Evolutionary conservation across 2,113 vertebrate species (phyloP).

Genomic region (Empidonax alnorum): DNA sequence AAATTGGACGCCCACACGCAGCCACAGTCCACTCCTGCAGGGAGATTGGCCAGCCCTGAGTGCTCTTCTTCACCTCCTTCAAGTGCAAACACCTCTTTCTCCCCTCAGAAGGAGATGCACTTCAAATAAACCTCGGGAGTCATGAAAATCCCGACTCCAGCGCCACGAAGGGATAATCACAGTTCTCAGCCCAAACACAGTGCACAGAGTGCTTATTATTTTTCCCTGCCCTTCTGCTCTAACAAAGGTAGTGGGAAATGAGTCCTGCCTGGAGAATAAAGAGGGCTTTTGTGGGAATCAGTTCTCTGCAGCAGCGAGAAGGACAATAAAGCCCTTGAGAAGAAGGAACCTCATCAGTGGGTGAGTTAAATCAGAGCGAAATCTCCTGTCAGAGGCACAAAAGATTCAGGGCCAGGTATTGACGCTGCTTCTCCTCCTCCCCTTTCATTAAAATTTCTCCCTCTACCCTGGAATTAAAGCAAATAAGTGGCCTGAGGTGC

Average conservation of each 20-base stretch:
- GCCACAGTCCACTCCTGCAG: not conserved
- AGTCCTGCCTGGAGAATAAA: not conserved
- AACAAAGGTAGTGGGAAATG: not conserved
- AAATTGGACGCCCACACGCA: not conserved
- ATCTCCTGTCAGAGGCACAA: not conserved
- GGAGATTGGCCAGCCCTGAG: not conserved
- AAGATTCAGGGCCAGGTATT: not conserved
- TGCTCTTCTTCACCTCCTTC: not conserved
- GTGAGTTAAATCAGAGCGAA: not conserved
- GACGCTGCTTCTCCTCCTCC: not conserved
- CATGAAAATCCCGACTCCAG: rapidly evolving
- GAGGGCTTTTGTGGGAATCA: not conserved
- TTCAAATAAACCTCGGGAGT: not conserved
- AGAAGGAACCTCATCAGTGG: not conserved
- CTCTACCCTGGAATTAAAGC: not conserved
- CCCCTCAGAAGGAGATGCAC: not conserved
- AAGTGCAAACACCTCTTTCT: not conserved
- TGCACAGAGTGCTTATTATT: not conserved
- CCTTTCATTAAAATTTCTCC: not conserved
- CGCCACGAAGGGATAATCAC: not conserved
- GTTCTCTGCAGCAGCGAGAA: not conserved
- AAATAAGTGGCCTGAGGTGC: not conserved
- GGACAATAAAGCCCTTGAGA: not conserved
- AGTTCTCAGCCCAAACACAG: not conserved
- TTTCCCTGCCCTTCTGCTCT: not conserved